Base-by-base conservation (phyloP, 2,888 invertebrate genomes). In the Lysandra coridon region DNA sequence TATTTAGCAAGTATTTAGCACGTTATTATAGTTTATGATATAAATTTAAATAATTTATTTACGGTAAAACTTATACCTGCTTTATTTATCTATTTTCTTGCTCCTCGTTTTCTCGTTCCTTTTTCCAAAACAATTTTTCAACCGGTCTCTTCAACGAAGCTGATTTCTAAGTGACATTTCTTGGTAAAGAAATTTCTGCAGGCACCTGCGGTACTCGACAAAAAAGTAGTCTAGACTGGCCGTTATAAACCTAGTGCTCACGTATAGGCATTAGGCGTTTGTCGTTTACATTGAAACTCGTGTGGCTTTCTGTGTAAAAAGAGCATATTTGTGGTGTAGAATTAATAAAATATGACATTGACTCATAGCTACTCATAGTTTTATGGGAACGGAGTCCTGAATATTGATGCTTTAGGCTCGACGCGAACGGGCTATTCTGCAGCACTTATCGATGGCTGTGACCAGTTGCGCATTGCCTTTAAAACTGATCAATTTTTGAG, bases 201-300 rank as follows among this genome's bases (percentile, higher is more conserved):
- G 85, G 85, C 89, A 91, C 88, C 89, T 88, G 89, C 86, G 86
- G 86, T 86, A 81, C 84, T 82, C 82, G 82, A 85, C 84, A 49
- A 91, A 92, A 92, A 91, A 92, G 89, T 84, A 82, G 92, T 93
- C 93, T 93, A 93, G 92, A 92, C 92, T 81, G 33, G 84, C 84
- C 85, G 83, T 85, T 85, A 87, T 85, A 84, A 84, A 83, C 84
- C 82, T 81, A 83, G 82, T 82, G 83, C 84, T 84, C 85, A 82
- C 83, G 83, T 76, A 30, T 86, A 85, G 86, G 85, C 86, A 83
- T 64, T 78, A 69, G 60, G 44, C 75, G 44, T 40, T 76, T 30
- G 53, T 76, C 57, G 53, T 76, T 76, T 53, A 76, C 53, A 76
- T 76, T 30, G 23, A 37, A 14, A 33, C 30, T 76, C 53, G 57